phyloP scores from a whole-genome alignment of 2,888 invertebrate species.

The Lomographa bimaculata region DNA sequence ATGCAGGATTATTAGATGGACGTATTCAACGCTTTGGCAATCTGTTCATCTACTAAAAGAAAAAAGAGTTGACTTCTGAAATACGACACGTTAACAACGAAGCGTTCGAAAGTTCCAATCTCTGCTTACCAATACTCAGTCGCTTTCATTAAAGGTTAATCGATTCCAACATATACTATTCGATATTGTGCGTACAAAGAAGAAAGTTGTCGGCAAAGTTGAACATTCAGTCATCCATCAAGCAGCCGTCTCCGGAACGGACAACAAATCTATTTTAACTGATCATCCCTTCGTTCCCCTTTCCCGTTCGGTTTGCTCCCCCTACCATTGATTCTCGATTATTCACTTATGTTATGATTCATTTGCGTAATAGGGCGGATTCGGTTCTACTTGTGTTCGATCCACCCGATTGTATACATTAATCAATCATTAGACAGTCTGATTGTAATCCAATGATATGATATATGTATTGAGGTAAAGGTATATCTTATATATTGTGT shows the following conservation, averaged over 20 bases:
- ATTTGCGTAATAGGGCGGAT: constrained; percentile 35
- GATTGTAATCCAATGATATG: constrained; percentile 17
- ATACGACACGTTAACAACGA: too few relatives aligned
- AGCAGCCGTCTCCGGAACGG: constrained; percentile 65
- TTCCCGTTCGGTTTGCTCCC: constrained; percentile 58
- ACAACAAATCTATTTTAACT: constrained; percentile 76
- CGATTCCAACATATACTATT: constrained; percentile 57
- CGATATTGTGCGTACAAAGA: constrained; percentile 40
- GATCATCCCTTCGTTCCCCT: constrained; percentile 74
- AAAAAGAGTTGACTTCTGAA: too few relatives aligned
- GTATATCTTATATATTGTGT: not conserved
- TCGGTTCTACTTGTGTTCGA: constrained; percentile 20
- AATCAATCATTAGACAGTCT: constrained; percentile 21
- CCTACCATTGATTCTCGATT: constrained; percentile 50
- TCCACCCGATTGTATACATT: constrained; percentile 13
- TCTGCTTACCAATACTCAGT: constrained; percentile 60
- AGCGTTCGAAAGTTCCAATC: constrained; percentile 41
- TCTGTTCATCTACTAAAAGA: too few relatives aligned
- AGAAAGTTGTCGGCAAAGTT: constrained; percentile 52
- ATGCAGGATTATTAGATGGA: too few relatives aligned
- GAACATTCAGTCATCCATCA: constrained; percentile 75
- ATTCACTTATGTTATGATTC: constrained; percentile 38
- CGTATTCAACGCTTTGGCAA: too few relatives aligned
- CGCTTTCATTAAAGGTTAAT: constrained; percentile 59
- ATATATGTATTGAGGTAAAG: not conserved